phyloP scores from a whole-genome alignment of 30 jellyfish, hydroid and myxozoan species.

The Cassiopea andromeda region DNA sequence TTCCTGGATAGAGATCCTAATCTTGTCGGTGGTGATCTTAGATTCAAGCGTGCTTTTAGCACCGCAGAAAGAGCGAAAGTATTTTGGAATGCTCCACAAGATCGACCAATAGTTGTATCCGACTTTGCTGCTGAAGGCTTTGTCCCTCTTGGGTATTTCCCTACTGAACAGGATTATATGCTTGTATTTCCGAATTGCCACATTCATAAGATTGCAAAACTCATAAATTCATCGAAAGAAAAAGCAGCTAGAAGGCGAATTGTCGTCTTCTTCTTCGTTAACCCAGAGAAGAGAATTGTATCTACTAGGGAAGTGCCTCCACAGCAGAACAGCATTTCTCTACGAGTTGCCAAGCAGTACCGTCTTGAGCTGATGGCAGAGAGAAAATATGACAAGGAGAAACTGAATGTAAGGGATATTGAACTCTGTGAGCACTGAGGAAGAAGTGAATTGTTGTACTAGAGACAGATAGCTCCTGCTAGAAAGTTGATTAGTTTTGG shows the following conservation, averaged over 20 bases:
- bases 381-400: slow-evolving; percentile 77
- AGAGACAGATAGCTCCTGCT: neutral
- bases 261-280: slow-evolving; percentile 72
- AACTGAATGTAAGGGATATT: slow-evolving; percentile 73
- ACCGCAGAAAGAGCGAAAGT: slow-evolving; percentile 40
- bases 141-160: slow-evolving; percentile 81
- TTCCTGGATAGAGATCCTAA: slow-evolving; percentile 71
- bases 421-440: slow-evolving; percentile 79
- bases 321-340: slow-evolving; percentile 61
- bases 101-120: slow-evolving; percentile 45
- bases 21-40: slow-evolving; percentile 74
- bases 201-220: slow-evolving; percentile 72
- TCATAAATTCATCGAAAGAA: slow-evolving; percentile 37
- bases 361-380: slow-evolving; percentile 83
- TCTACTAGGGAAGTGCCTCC: slow-evolving; percentile 80
- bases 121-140: slow-evolving; percentile 62
- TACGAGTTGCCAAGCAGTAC: slow-evolving; percentile 41
- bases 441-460: neutral
- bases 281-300: slow-evolving; percentile 75
- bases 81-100: slow-evolving; percentile 47
- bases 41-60: slow-evolving; percentile 73
- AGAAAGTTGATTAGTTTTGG: too few species aligned
- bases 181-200: slow-evolving; percentile 83
- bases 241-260: slow-evolving; percentile 74
- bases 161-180: slow-evolving; percentile 68